phyloP scores from a whole-genome alignment of 1,140 invertebrate species.

The Campoletis sonorensis region DNA sequence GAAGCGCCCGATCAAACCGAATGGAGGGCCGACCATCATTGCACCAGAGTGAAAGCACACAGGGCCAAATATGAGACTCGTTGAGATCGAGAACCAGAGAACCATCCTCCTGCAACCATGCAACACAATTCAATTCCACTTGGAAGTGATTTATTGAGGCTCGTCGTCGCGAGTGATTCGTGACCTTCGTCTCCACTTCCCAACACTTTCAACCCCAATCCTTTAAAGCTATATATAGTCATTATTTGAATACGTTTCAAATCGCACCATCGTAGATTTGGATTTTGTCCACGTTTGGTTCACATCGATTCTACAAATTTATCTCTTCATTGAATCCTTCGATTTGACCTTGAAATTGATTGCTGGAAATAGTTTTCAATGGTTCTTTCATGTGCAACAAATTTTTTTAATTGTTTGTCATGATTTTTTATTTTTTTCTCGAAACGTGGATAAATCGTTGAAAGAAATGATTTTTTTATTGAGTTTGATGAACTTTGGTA shows the following conservation, averaged over 20 bases:
- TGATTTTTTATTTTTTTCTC: too few species aligned
- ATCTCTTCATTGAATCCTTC: too few species aligned
- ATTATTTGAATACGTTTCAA: too few species aligned
- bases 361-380: too few species aligned
- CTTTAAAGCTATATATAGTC: not conserved
- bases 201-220: not conserved
- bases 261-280: not conserved
- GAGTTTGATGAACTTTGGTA: too few species aligned
- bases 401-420: too few species aligned
- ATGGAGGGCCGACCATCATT: slow-evolving; percentile 34
- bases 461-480: too few species aligned
- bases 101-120: slow-evolving; percentile 15
- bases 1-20: slow-evolving; percentile 44
- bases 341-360: too few species aligned
- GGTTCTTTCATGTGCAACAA: too few species aligned
- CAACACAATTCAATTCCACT: slow-evolving; percentile 40
- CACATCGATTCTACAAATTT: not conserved
- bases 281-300: not conserved
- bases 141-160: slow-evolving; percentile 30
- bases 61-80: not conserved
- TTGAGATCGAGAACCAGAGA: not conserved
- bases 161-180: slow-evolving; percentile 20
- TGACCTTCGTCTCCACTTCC: slow-evolving; percentile 26
- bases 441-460: too few species aligned
- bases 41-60: slow-evolving; percentile 1